A percentile compares a stretch with the other conserved stretches of the same genome.
Conservation (phyloP, 2,888 invertebrate species). For the Galeopsomyia nigrocyanea region DNA sequence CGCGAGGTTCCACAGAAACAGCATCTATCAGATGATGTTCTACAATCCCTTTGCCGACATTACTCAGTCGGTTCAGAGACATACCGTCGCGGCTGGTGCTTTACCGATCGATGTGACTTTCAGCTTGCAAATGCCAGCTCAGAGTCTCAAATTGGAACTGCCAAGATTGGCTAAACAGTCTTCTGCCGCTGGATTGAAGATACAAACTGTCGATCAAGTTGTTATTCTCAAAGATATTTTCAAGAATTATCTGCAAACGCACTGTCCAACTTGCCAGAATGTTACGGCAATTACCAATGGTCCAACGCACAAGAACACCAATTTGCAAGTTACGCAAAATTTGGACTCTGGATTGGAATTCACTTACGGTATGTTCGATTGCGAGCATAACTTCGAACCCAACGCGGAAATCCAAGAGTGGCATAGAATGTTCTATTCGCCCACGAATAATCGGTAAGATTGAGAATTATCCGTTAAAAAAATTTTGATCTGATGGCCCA, state of each 20-base stretch:
- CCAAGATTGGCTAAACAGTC: conserved; percentile 57
- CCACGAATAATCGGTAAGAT: conserved; percentile 48
- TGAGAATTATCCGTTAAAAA: background rate
- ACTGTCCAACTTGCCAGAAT: conserved; percentile 61
- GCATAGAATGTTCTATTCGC: conserved; percentile 39
- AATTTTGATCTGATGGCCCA: background rate
- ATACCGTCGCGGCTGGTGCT: conserved; percentile 57
- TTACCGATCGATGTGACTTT: conserved; percentile 57
- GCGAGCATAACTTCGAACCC: conserved; percentile 54
- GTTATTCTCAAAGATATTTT: conserved; percentile 60
- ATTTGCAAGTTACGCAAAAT: conserved; percentile 50
- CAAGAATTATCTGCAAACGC: conserved; percentile 55
- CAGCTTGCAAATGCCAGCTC: conserved; percentile 56
- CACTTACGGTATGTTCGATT: conserved; percentile 55
- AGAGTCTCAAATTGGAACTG: conserved; percentile 59
- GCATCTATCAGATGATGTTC: conserved; percentile 62
- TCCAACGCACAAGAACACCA: conserved; percentile 47
- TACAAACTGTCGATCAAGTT: conserved; percentile 61
- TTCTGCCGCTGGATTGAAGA: conserved; percentile 58
- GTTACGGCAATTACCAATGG: conserved; percentile 61
- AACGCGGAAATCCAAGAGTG: conserved; percentile 43
- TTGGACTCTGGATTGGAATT: conserved; percentile 57
- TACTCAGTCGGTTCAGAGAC: conserved; percentile 67
- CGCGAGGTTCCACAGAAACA: conserved; percentile 60
- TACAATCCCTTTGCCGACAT: conserved; percentile 69